Percentiles rank a stretch among this genome's conserved stretches.
phyloP scores from a whole-genome alignment of 2,888 invertebrate genomes.

The Alcis repandata region DNA sequence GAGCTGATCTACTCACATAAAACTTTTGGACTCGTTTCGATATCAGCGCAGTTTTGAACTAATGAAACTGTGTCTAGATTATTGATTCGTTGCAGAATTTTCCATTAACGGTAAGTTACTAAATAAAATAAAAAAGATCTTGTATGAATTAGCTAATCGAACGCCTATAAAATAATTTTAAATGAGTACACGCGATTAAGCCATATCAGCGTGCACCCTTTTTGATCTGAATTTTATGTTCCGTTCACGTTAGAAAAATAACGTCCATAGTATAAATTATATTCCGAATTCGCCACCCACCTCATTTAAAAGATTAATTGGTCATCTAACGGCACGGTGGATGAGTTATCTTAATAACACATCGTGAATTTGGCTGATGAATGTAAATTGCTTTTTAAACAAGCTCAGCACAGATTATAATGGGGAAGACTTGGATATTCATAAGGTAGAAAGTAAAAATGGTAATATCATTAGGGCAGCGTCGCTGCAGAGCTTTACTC shows the following conservation, averaged over 20 bases:
- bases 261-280: slow-evolving; percentile 8
- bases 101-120: slow-evolving; percentile 71
- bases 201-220: neutral
- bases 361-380: slow-evolving; percentile 59
- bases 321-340: slow-evolving; percentile 41
- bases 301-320: slow-evolving; percentile 41
- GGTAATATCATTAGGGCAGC: slow-evolving; percentile 70
- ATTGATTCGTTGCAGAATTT: slow-evolving; percentile 69
- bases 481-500: slow-evolving; percentile 41
- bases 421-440: slow-evolving; percentile 71
- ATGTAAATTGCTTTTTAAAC: slow-evolving; percentile 73
- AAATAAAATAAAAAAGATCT: neutral
- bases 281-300: slow-evolving; percentile 19
- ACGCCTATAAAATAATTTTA: neutral
- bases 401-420: slow-evolving; percentile 63
- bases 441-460: slow-evolving; percentile 73
- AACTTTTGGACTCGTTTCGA: slow-evolving; percentile 75
- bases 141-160: neutral
- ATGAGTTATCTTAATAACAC: slow-evolving; percentile 43
- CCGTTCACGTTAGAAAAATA: neutral
- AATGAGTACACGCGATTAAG: neutral
- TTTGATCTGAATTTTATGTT: slow-evolving; percentile 1
- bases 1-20: slow-evolving; percentile 65
- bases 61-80: slow-evolving; percentile 79
- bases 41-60: slow-evolving; percentile 81